Base-by-base conservation (phyloP, 2,113 vertebrate genomes). In the Pseudolaguvia tuberculata region DNA sequence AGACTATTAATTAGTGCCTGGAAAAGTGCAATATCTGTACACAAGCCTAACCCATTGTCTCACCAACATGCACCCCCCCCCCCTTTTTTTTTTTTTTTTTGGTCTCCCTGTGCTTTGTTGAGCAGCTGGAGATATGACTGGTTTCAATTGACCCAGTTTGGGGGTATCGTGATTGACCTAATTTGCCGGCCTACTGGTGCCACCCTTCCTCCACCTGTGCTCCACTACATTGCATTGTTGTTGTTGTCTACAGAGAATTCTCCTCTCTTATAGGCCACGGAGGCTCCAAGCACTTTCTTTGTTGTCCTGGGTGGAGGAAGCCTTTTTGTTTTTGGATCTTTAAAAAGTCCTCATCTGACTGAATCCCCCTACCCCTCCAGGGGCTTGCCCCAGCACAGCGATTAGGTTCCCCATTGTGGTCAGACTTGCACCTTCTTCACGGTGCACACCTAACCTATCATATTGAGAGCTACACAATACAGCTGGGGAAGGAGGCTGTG, bases 141-240 rank as follows among this genome's bases (percentile, higher is more conserved):
- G 57, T 27, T 73, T 72, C 39, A 77, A 75, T 78, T 75, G 88
- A 88, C 89, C 88, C 88, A 89, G 88, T 91, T 91, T 88, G 84
- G 86, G 58, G 72, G 72, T 86, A 87, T 88, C 89, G 88, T 89
- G 84, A 83, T 82, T 91, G 89, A 90, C 90, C 90, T 88, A 88
- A 88, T 90, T 89, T 84, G 82, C 70, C 53, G 72, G 15, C 23
- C 58, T 42, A 17, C 18, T 21, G 55, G 70, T 81, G 84, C 80
- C 83, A 57, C 52, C 66, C 53, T 67, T 61, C 65, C 81, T 65
- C 17, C 35, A 7, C 72, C 58, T 39, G 47, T 48, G 57, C 81
- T 83, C 79, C 78, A 77, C 70, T 50, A 69, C 23, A 20, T 76
- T 58, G 48, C 70, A 78, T 78, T 78, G 77, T 76, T 76, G 77